Percentiles rank a stretch among this genome's conserved stretches.
Evolutionary conservation across 2,113 vertebrate species (phyloP).

Genomic region (Arvicanthis niloticus): DNA sequence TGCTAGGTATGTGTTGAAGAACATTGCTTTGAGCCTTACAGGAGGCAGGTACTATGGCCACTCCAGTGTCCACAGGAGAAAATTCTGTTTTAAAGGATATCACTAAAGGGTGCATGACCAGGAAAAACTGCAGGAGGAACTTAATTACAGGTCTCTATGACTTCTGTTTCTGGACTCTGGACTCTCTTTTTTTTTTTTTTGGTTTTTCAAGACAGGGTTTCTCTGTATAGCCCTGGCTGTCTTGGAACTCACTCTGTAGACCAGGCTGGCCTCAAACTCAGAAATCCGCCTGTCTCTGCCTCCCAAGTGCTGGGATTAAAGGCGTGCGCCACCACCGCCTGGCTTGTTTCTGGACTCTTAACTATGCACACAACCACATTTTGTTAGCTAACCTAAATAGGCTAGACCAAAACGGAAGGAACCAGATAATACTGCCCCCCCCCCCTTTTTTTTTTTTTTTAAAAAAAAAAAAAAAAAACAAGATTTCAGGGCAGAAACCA

Average conservation of each 20-base stretch:
- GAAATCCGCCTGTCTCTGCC: too few species aligned
- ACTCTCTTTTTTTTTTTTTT: too few species aligned
- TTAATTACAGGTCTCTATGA: background rate
- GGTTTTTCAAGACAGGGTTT: too few species aligned
- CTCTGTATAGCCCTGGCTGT: too few species aligned
- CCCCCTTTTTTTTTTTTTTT: too few species aligned
- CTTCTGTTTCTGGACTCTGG: too few species aligned
- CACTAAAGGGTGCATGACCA: background rate
- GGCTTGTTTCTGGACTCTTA: background rate
- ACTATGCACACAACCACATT: background rate
- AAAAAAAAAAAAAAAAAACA: too few species aligned
- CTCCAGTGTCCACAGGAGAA: background rate
- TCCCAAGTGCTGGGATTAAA: too few species aligned
- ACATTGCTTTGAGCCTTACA: background rate
- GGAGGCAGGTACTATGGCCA: background rate
- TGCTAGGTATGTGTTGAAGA: background rate
- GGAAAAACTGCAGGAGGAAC: background rate
- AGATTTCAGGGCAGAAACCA: background rate
- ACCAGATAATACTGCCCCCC: background rate
- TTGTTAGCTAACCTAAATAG: background rate
- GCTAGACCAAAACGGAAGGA: background rate
- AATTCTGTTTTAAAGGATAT: background rate
- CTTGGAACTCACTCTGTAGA: too few species aligned
- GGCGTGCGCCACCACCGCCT: too few species aligned
- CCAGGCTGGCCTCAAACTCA: too few species aligned